phyloP scores from a whole-genome alignment of 2,888 invertebrate species.

The Drosophila glabriapex region DNA sequence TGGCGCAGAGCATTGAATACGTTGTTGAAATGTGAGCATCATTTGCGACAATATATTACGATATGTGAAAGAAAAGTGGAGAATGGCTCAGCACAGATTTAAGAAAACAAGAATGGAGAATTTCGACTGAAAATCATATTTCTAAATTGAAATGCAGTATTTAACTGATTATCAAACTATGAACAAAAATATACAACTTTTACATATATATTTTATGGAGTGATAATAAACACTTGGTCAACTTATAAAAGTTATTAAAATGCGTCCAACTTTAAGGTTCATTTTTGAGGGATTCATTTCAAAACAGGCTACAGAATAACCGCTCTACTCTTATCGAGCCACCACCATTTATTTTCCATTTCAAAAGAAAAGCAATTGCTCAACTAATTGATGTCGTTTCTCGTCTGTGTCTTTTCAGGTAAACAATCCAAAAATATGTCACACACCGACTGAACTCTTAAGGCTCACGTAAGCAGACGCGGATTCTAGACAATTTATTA shows the following conservation, averaged over 20 bases:
- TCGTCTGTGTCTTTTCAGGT: constrained; percentile 43
- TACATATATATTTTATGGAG: neutral
- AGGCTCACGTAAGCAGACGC: constrained; percentile 23
- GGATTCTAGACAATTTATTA: constrained; percentile 34
- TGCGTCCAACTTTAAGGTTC: too few species aligned
- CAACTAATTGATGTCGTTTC: constrained; percentile 20
- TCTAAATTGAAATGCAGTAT: neutral
- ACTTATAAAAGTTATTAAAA: neutral
- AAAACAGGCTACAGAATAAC: neutral
- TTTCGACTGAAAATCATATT: neutral
- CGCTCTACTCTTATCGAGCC: neutral
- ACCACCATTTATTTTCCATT: neutral
- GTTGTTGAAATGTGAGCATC: neutral
- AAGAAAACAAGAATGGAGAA: neutral
- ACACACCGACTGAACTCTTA: constrained; percentile 29
- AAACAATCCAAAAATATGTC: constrained; percentile 35
- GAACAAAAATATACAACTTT: neutral
- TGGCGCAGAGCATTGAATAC: neutral
- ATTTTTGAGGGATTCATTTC: neutral
- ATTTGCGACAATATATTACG: neutral
- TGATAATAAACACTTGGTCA: neutral
- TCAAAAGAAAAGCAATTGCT: constrained; percentile 5
- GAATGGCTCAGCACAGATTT: neutral
- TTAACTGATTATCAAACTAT: neutral
- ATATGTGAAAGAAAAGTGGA: neutral